A percentile compares a stretch with the other conserved stretches of the same genome.
These are phyloP conservation scores for Phortica magna DNA, from an alignment of 2,888 invertebrate species.

Conservation along the genomic window DNA sequence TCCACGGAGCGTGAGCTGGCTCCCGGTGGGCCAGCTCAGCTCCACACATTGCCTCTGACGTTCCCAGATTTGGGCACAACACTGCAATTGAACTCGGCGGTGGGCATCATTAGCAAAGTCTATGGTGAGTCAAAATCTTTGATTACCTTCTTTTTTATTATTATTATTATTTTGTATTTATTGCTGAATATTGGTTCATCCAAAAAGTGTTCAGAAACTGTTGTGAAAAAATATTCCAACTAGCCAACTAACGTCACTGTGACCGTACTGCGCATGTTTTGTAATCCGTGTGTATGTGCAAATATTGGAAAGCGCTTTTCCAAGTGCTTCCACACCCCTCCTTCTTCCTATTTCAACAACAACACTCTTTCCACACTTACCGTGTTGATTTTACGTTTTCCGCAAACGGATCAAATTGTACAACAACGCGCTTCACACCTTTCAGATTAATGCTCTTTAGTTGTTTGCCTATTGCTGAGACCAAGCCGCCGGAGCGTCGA, in stretches of 20 bases:
- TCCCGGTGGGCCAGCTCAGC: constrained; percentile 78
- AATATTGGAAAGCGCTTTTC: constrained; percentile 57
- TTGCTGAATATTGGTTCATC: constrained; percentile 32
- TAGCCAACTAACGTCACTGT: constrained; percentile 31
- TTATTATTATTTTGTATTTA: constrained; percentile 26
- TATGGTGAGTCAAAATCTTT: constrained; percentile 76
- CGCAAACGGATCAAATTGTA: constrained; percentile 92
- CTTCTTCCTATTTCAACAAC: constrained; percentile 1
- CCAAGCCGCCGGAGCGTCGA: constrained; percentile 83
- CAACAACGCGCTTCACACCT: constrained; percentile 86
- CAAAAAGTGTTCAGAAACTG: constrained; percentile 20
- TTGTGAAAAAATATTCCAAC: constrained; percentile 55
- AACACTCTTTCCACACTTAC: constrained; percentile 68
- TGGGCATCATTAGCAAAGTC: constrained; percentile 80
- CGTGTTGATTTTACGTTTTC: constrained; percentile 82
- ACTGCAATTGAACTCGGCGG: constrained; percentile 79
- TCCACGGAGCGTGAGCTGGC: constrained; percentile 81
- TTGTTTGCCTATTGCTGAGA: constrained; percentile 87
- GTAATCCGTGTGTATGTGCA: constrained; percentile 54
- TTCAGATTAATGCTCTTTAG: constrained; percentile 85
- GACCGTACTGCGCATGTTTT: constrained; percentile 59
- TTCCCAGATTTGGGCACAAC: constrained; percentile 79
- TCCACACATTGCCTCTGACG: constrained; percentile 78
- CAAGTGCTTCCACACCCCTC: constrained; percentile 42
- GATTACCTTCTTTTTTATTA: constrained; percentile 8